Base-by-base conservation (phyloP, 2,113 vertebrate species). In the Prunella himalayana region DNA sequence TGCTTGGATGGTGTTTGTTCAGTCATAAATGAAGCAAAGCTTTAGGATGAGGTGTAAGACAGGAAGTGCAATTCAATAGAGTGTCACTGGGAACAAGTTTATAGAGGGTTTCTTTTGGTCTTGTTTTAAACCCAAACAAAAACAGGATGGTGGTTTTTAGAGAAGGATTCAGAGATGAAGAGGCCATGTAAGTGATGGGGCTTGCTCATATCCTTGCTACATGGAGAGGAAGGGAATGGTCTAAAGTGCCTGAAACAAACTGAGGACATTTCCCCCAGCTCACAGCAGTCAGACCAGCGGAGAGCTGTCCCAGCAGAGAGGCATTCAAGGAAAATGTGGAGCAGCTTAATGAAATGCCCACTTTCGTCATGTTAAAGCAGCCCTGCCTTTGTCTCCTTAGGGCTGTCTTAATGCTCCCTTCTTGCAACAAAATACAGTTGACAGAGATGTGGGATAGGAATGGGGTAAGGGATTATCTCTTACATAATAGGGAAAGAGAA, bases 91-190 rank as follows among this genome's bases (percentile, higher is more conserved):
- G 80, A 95, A 47, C 39, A 81, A 50, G 76, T 92, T 95, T 88
- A 71, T 73, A 81, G 91, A 78, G 51, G 35, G 17, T 63, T 95
- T 90, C 64, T 96, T 90, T 88, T 81, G 88, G 92, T 94, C 76
- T 81, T 83, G 39, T 81, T 95, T 93, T 63, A 90, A 94, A 92
- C 47, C 68, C 59, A 96, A 95, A 77, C 71, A 88, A 83, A 86
- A 72, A 13, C 87, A 92, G 88, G 88, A 80, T 90, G 68, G 66
- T 85, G 64, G 60, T 88, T 94, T 86, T 94, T 86, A 88, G 54
- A 93, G 30, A 42, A 86, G 87, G 47, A 80, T 73, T 94, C 50
- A 23, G 87, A 68, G 66, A 54, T 7, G 14, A 75, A 42, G 59
- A 90, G 69, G 33, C 59, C 54, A 18, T 78, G 18, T 68, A 21